phyloP scores from a whole-genome alignment of 1,140 invertebrate species.

The Sarcophaga peregrina region DNA sequence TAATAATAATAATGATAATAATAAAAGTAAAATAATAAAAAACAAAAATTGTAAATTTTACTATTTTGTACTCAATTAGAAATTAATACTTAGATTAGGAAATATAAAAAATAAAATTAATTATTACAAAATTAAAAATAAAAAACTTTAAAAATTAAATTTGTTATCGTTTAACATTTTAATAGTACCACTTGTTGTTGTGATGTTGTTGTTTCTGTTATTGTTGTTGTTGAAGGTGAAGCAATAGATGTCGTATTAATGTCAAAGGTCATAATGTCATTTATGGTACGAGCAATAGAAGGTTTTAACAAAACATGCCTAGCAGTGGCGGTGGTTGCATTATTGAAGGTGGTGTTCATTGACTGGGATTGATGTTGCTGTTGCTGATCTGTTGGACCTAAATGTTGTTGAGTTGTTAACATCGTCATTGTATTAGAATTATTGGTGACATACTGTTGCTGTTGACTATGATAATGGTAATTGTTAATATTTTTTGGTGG shows the following conservation, averaged over 20 bases:
- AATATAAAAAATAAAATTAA: neutral
- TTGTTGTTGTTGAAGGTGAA: conserved; percentile 42
- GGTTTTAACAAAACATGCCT: conserved; percentile 20
- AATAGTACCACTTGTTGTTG: conserved; percentile 49
- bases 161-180: conserved; percentile 48
- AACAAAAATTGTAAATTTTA: conserved; percentile 19
- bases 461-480: conserved; percentile 42
- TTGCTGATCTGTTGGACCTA: conserved; percentile 44
- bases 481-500: conserved; percentile 48
- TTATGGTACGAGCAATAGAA: neutral
- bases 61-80: conserved; percentile 17
- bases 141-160: neutral
- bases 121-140: neutral
- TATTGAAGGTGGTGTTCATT: neutral
- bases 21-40: neutral
- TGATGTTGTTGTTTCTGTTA: conserved; percentile 45
- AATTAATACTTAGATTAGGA: conserved; percentile 12
- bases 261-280: neutral
- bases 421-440: conserved; percentile 51
- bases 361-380: conserved; percentile 43
- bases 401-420: conserved; percentile 54
- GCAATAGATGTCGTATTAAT: neutral
- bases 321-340: neutral
- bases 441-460: conserved; percentile 48
- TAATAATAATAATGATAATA: no score